Base-by-base conservation (phyloP, 2,888 invertebrate genomes). In the Platerodrilus igneus region DNA sequence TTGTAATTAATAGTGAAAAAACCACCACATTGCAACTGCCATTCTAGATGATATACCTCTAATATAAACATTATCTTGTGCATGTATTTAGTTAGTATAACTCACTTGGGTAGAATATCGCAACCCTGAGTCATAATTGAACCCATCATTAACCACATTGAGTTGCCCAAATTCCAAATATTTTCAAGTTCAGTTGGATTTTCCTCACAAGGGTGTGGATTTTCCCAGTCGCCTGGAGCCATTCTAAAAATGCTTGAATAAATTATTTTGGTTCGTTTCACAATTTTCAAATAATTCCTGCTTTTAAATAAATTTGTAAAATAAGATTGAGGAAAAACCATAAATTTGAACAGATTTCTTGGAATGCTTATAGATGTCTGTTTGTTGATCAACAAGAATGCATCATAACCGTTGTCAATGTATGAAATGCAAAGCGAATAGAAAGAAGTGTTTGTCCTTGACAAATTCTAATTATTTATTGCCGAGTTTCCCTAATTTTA, bases 111-210 rank as follows among this genome's bases (percentile, higher is more conserved):
- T 49, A 93, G 73, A 56, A 94, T 86, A 67, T 95, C 94, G 51
- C 88, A 90, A 27, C 94, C 94, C 64, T 94, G 93, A 36, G 89
- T 89, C 84, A 94, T 88, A 55, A 94, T 83, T 7, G 91, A 89
- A 2, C 91, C 91, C 58, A 92, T 79, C 8, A 90, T 87, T 48
- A 97, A 79, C 96, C 96, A 97, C 57, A 94, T 81, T 33, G 89
- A 87, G 69, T 95, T 95, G 69, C 82, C 78, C 59, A 88, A 69
- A 58, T 81, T 83, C 79, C 93, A 93, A 59, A 84, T 83, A 66
- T 93, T 94, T 72, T 95, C 93, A 46, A 94, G 70, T 55, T 87
- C 86, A 54, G 89, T 86, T 18, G 88, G 84, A 59, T 87, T 86
- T 45, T 82, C 79, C 59, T 89, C 84, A 63, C 91, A 91, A 0